phyloP scores from a whole-genome alignment of 2,888 invertebrate genomes.

The Drosophila dives region DNA sequence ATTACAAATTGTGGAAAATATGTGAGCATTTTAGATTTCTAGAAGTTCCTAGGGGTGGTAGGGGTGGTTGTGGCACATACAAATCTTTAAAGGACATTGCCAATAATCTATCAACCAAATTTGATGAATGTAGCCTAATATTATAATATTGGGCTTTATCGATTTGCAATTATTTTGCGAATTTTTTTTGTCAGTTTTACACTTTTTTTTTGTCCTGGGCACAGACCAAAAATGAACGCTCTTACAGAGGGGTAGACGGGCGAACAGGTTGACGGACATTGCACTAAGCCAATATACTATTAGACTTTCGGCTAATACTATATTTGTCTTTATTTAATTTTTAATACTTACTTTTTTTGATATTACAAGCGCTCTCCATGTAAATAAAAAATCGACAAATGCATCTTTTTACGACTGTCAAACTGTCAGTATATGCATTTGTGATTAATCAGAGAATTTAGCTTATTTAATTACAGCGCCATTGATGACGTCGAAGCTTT shows the following conservation, averaged over 20 bases:
- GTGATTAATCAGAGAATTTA: constrained; percentile 18
- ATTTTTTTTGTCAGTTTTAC: too few relatives aligned
- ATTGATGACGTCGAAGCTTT: constrained; percentile 29
- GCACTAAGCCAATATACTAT: neutral
- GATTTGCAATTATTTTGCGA: too few relatives aligned
- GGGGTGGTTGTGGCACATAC: neutral
- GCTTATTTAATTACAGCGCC: constrained; percentile 31
- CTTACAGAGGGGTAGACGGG: neutral
- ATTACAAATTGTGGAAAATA: neutral
- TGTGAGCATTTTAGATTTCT: neutral
- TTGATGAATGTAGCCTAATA: neutral
- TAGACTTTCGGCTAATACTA: neutral
- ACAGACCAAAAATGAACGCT: too few relatives aligned
- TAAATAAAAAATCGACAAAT: neutral
- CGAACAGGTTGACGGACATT: neutral
- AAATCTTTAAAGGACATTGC: neutral
- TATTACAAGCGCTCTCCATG: neutral
- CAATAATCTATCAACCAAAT: neutral
- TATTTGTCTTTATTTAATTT: neutral
- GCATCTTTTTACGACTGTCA: constrained; percentile 1
- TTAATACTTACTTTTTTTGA: neutral
- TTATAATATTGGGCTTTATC: too few relatives aligned
- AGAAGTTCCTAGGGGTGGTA: neutral
- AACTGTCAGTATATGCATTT: constrained; percentile 1
- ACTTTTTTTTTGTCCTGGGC: too few relatives aligned